These are phyloP conservation scores for Amblyteles armatorius DNA, from an alignment of 2,888 invertebrate species.

Conservation along the genomic window DNA sequence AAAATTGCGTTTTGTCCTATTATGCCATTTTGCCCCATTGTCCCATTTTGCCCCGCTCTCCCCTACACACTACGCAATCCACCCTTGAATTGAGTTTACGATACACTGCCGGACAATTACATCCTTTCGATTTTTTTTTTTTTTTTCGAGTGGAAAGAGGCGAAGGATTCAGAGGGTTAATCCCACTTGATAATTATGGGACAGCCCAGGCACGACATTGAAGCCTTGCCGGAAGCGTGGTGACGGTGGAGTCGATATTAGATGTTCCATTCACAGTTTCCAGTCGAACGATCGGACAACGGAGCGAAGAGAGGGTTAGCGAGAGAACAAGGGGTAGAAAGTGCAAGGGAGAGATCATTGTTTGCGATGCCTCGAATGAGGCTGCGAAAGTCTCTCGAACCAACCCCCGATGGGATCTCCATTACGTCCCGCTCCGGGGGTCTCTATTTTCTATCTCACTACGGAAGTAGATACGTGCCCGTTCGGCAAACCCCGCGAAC, in stretches of 20 bases:
- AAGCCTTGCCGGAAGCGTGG: not conserved
- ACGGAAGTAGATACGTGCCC: constrained; percentile 46
- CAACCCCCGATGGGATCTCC: constrained; percentile 42
- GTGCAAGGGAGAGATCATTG: constrained; percentile 47
- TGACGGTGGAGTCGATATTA: constrained; percentile 42
- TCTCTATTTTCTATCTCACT: constrained; percentile 35
- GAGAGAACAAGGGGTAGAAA: not conserved
- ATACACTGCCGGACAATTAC: constrained; percentile 10
- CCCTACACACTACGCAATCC: not conserved
- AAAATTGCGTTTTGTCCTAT: no score
- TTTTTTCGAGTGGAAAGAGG: no score
- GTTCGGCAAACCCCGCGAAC: constrained; percentile 36
- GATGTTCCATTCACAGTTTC: constrained; percentile 43
- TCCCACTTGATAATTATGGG: constrained; percentile 30
- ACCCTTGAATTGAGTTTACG: constrained; percentile 3
- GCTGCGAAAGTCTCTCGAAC: constrained; percentile 45
- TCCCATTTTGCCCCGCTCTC: no score
- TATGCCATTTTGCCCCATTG: no score
- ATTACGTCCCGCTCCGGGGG: constrained; percentile 34
- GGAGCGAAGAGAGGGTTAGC: not conserved
- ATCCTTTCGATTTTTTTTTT: not conserved
- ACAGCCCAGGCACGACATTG: not conserved
- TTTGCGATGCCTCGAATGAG: constrained; percentile 47
- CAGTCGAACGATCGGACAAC: constrained; percentile 44
- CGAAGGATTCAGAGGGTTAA: not conserved